Evolutionary conservation across 2,797 vertebrate species (phyloP), one percentile per base, ranked within the genome.

Genomic region (Falco peregrinus): DNA sequence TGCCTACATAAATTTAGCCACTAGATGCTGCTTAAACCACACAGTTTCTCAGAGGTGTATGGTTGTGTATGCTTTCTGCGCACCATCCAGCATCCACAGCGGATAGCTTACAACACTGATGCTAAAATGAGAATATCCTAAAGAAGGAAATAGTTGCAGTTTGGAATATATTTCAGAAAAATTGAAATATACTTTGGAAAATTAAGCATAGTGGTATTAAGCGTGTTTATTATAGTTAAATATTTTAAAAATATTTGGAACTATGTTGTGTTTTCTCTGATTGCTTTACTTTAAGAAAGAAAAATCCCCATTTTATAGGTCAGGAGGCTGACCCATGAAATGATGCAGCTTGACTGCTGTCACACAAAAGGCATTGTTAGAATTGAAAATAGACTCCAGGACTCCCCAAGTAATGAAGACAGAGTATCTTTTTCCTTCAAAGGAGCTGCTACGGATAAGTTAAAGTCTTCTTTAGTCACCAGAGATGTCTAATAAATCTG

Each of bases 21-120:
- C 97, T 97, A 98, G 96, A 82, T 97, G 96, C 47, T 95, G 96
- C 96, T 97, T 94, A 95, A 95, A 80, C 78, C 89, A 47, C 74
- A 24, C 48, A 31, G 74, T 95, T 93, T 29, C 29, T 78, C 31
- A 13, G 67, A 39, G 43, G 47, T 24, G 2, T 5, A 1, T 9
- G 39, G 26, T 28, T 77, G 15, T 8, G 29, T 29, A 41, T 31
- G 43, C 63, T 69, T 59, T 48, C 67, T 50, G 31, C 0, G 2
- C 53, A 31, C 48, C 26, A 8, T 21, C 71, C 11, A 7, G 43
- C 33, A 28, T 39, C n/a, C 50, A 3, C 37, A 22, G n/a, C 25
- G 19, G 4, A 5, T 22, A 45, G 59, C 51, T 70, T 31, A 7
- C 41, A 47, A 1, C 45, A 33, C 76, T 50, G 53, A 22, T 37